Evolutionary conservation across 2,797 vertebrate genomes (phyloP).

Genomic region (Crenuchus spilurus): DNA sequence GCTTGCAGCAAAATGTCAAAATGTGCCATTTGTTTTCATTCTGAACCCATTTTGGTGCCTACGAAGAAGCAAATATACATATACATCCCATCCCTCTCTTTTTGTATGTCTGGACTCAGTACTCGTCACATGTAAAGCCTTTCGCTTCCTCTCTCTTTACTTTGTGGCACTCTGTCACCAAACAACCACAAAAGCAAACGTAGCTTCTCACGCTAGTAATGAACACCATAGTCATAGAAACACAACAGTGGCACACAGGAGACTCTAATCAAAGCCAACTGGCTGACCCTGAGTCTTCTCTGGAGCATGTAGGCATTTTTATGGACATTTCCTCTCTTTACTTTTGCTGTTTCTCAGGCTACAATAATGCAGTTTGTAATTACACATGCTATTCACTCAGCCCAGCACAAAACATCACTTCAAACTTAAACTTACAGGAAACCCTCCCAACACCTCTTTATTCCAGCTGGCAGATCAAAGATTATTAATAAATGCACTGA

Average conservation of each 20-base stretch:
- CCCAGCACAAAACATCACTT: no score
- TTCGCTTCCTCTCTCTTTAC: not conserved
- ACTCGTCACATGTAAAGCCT: not conserved
- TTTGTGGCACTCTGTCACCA: not conserved
- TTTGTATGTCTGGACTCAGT: not conserved
- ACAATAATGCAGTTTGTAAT: no score
- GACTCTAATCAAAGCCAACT: not conserved
- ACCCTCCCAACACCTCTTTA: no score
- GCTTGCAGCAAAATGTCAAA: no score
- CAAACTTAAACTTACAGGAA: no score
- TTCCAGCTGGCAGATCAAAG: no score
- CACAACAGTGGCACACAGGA: slow-evolving; percentile 6
- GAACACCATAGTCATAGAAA: slow-evolving; percentile 17
- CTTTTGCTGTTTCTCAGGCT: not conserved
- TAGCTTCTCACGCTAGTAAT: slow-evolving; percentile 17
- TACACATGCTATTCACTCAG: not conserved
- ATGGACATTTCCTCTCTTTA: not conserved
- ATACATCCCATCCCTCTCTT: not conserved
- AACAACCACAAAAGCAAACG: not conserved
- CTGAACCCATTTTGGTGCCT: not conserved
- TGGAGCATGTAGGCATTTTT: not conserved
- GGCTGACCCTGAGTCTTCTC: slow-evolving; percentile 33
- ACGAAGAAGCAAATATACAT: not conserved
- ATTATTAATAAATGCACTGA: no score
- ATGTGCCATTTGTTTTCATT: not conserved